phyloP scores from a whole-genome alignment of 2,888 invertebrate genomes.

The Sinelater perroti region DNA sequence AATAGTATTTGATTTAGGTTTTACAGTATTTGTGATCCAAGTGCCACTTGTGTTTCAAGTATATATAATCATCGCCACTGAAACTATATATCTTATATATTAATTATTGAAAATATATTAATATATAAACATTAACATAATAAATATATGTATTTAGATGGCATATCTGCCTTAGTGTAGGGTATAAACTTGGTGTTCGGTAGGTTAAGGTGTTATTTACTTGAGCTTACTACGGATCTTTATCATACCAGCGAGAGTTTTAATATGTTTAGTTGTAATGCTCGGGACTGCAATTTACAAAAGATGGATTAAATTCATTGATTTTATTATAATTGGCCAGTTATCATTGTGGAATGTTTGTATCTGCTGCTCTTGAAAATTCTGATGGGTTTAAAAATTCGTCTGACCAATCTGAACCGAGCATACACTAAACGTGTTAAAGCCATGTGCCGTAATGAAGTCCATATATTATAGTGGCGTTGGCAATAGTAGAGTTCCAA shows the following conservation, averaged over 20 bases:
- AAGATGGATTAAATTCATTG: too few relatives aligned
- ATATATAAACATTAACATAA: conserved; percentile 54
- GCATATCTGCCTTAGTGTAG: conserved; percentile 58
- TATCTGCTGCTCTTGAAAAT: neutral
- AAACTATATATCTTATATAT: conserved; percentile 60
- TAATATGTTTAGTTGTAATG: conserved; percentile 35
- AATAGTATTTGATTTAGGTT: conserved; percentile 66
- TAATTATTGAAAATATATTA: conserved; percentile 54
- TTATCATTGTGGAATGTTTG: too few relatives aligned
- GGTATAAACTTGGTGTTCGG: conserved; percentile 59
- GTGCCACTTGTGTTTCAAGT: conserved; percentile 81
- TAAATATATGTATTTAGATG: conserved; percentile 53
- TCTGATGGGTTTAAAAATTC: neutral
- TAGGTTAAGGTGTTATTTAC: conserved; percentile 57
- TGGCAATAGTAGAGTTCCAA: conserved; percentile 41
- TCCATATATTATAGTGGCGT: conserved; percentile 36
- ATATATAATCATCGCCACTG: conserved; percentile 59
- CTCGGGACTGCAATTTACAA: too few relatives aligned
- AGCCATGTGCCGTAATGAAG: conserved; percentile 21
- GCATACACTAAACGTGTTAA: conserved; percentile 31
- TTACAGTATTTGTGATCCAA: conserved; percentile 81
- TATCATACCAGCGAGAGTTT: conserved; percentile 26
- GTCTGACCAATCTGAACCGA: conserved; percentile 5
- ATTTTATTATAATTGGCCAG: too few relatives aligned
- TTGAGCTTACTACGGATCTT: conserved; percentile 45